Conservation (phyloP, 2,797 vertebrate species). For the Sylvilagus floridanus region DNA sequence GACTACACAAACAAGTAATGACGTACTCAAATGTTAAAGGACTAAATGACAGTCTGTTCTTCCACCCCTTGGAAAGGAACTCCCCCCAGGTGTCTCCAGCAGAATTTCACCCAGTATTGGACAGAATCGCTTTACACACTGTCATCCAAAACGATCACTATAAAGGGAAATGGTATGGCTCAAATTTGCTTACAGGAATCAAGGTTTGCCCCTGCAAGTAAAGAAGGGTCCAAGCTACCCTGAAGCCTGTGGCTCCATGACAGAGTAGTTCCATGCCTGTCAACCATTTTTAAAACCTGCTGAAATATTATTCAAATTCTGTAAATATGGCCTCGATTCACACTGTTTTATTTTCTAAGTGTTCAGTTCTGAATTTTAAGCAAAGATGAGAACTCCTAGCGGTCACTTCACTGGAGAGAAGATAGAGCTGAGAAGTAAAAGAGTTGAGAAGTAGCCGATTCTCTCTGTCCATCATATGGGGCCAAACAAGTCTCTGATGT, state of each 20-base stretch:
- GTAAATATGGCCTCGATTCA: background rate
- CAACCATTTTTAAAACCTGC: background rate
- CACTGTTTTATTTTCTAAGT: background rate
- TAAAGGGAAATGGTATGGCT: background rate
- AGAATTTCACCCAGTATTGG: background rate
- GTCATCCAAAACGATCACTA: background rate
- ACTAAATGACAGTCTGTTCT: background rate
- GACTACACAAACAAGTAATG: background rate
- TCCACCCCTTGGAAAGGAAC: background rate
- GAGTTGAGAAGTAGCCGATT: background rate
- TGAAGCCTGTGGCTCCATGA: background rate
- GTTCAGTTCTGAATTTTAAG: slow-evolving; percentile 22
- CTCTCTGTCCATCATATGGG: background rate
- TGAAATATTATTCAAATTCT: slow-evolving; percentile 12
- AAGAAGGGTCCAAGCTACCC: background rate
- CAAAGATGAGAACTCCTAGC: background rate
- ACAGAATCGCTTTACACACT: background rate
- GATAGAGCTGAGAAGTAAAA: background rate
- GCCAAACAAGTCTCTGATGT: background rate
- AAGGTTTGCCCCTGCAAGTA: background rate
- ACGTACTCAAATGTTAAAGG: background rate
- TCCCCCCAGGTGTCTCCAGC: background rate
- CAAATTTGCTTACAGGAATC: background rate
- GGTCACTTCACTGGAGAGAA: background rate
- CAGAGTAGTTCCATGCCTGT: background rate